Evolutionary conservation across 2,797 vertebrate species (phyloP), one percentile per base, ranked within the genome.

Genomic region (Enteromius thamalakanensis): DNA sequence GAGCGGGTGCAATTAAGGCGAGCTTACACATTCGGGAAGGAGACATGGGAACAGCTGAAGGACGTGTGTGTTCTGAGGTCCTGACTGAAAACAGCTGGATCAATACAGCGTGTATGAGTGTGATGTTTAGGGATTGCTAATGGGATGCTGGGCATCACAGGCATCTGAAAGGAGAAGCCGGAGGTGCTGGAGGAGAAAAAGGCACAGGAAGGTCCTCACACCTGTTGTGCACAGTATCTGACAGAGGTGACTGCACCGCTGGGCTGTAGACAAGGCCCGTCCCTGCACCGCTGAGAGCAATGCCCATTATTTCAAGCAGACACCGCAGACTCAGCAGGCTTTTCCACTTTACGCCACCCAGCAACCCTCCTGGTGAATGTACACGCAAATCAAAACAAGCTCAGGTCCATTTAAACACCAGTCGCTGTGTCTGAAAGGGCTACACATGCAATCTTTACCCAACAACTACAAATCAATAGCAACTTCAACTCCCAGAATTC

Each of bases 311-410:
- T 87, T 87, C 81, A 78, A 82, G 86, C 86, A 84, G 76, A 81
- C 70, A 79, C 65, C 75, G 47, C 70, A 79, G 70, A 34, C 83
- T 76, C 89, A 89, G 89, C 90, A 90, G 77, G 87, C 87, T 85
- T 88, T 91, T 91, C 85, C 88, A 90, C 90, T 92, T 90, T 81
- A 90, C 71, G 77, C 85, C 84, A 79, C 78, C 58, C 79, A 80
- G 77, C 76, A 67, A 51, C 40, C 45, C 81, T 76, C 71, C 79
- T 76, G 42, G 21, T 51, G 68, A 67, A 72, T 53, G 51, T 77
- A 49, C 70, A 70, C 11, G 64, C 55, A 74, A 76, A 80, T 40
- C 47, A 26, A 82, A 80, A 77, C 76, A 85, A 80, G 70, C 72
- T 82, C 55, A 80, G 47, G 17, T 83, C 67, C 76, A 82, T 23